Base-by-base conservation (phyloP, 2,797 vertebrate species). In the Lepilemur septentrionalis region DNA sequence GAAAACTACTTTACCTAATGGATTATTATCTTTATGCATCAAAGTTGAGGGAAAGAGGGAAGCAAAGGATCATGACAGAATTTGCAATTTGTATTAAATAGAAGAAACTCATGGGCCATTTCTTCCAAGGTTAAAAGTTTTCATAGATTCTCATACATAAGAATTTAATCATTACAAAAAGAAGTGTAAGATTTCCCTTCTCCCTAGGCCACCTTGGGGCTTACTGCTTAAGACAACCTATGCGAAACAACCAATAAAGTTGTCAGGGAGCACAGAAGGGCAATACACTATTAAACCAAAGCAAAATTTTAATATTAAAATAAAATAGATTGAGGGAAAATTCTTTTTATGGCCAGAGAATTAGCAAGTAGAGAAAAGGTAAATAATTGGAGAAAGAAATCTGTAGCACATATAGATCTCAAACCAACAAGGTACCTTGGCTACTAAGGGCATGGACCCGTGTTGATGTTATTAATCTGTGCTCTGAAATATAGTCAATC, bases 11-110 rank as follows among this genome's bases (percentile, higher is more conserved):
- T 93, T 79, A 94, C 18, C 72, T 70, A 86, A 91, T 59, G 50
- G 83, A 95, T 82, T 84, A 63, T 93, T 92, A 89, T 94, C 86
- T 97, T 75, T 90, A 89, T 67, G 75, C 65, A 87, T 57, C 76
- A 96, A 88, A 94, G 76, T 85, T 61, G 13, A 61, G 41, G 35
- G 46, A 48, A 83, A 52, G 50, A 55, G 50, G 46, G 43, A 93
- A 94, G 59, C 41, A 57, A 94, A 94, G 46, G 48, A 38, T 61
- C 76, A 75, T 12, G 35, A 87, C 28, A 69, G 5, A 95, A 92
- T 59, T 15, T 72, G 57, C 30, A 90, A 57, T 72, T 79, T 91
- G n/a, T 75, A 80, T 50, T 82, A 89, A 92, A 61, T 23, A 70
- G 85, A 57, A 85, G 46, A 93, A 85, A 73, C 17, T 73, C 70